These are phyloP conservation scores for Eupristina koningsbergeri DNA, from an alignment of 1,140 invertebrate species.

Conservation along the genomic window DNA sequence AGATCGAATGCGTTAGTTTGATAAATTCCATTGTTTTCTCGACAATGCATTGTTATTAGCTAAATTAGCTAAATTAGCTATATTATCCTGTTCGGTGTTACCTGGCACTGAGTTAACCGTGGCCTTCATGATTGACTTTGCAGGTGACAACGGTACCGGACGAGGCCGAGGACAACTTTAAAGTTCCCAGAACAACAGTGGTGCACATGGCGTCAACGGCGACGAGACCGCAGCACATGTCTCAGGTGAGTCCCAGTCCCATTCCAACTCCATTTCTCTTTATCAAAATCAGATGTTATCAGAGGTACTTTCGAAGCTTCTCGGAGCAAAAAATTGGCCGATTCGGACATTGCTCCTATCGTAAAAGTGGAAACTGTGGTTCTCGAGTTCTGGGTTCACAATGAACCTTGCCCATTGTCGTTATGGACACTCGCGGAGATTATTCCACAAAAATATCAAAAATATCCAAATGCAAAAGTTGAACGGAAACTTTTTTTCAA, in stretches of 20 bases:
- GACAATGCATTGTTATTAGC: not conserved
- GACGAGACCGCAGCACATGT: constrained; percentile 70
- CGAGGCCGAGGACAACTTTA: constrained; percentile 68
- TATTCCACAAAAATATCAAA: no score
- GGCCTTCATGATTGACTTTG: constrained; percentile 52
- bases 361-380: no score
- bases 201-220: constrained; percentile 72
- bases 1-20: not conserved
- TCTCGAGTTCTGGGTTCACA: no score
- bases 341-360: not conserved
- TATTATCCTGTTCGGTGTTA: not conserved
- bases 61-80: no score
- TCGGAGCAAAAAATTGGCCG: no score
- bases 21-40: not conserved
- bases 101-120: not conserved
- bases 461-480: no score
- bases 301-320: no score
- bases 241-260: constrained; percentile 62
- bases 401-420: no score
- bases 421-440: no score
- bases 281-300: no score
- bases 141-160: constrained; percentile 72
- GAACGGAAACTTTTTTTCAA: no score
- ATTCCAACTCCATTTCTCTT: no score
- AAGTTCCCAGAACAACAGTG: constrained; percentile 70